Evolutionary conservation across 2,113 vertebrate species (phyloP), one percentile per base, ranked within the genome.

Genomic region (Gyps fulvus): DNA sequence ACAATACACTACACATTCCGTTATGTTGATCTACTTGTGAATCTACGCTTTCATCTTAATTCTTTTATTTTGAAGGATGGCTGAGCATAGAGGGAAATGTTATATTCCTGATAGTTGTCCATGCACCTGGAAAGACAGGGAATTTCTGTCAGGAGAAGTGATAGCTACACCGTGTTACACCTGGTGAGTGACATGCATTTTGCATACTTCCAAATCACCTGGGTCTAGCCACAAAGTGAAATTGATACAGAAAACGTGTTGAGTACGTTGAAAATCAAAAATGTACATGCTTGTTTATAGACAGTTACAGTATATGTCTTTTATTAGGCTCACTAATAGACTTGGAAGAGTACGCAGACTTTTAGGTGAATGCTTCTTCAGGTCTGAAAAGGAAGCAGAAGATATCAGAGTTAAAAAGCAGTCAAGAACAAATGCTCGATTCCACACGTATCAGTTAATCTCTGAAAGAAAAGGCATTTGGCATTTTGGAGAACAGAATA

Each of bases 51-150:
- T 86, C 45, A 45, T 49, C 55, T 89, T 91, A 93, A 50, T 21
- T 73, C 54, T 69, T 96, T 95, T 71, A 9, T 94, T 92, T 88
- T 95, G 32, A 98, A 99, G 99, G 89, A 98, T 99, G 98, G 99
- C 99, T 34, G 98, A 99, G 52, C 99, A 99, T 86, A 98, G 98
- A 96, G 99, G 99, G 13, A 98, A 99, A 83, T 99, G 99, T 91
- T 99, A 99, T 95, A 98, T 99, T 96, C 99, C 99, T 77, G 99
- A 99, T 88, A 99, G 99, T 96, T 99, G 99, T 80, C 99, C 99
- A 0, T 99, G 99, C 93, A 98, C 98, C 52, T 99, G 99, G 99
- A 99, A 99, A 89, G 99, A 99, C 29, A 99, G 99, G 92, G 99
- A 99, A 93, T 99, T 99, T 95, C 98, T 99, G 49, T 99, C 99